Evolutionary conservation across 2,113 vertebrate species (phyloP).

Genomic region (Grammomys dolichurus): DNA sequence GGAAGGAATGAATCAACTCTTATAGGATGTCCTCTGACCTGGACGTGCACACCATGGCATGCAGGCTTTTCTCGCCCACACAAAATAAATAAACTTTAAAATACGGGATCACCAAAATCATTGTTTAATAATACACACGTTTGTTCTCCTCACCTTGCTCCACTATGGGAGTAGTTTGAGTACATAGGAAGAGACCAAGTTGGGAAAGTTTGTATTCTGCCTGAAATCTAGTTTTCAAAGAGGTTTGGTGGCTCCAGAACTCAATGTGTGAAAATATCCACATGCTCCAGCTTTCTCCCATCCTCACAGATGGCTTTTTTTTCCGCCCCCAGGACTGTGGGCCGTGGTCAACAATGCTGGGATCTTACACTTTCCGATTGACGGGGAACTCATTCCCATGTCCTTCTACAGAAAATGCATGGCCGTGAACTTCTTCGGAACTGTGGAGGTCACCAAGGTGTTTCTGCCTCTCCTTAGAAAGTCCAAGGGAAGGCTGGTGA

Average conservation of each 20-base stretch:
- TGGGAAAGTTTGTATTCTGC: neutral
- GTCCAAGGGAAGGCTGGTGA: constrained; percentile 91
- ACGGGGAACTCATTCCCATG: constrained; percentile 90
- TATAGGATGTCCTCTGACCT: neutral
- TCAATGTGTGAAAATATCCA: neutral
- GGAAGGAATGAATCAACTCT: neutral
- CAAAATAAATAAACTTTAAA: neutral
- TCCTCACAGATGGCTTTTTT: neutral
- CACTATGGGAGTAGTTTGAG: neutral
- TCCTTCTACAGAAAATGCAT: constrained; percentile 86
- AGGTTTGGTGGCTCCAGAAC: neutral
- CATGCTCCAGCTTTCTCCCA: accelerated
- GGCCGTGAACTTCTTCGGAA: constrained; percentile 93
- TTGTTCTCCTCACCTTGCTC: too few species aligned
- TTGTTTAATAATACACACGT: neutral
- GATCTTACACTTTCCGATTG: constrained; percentile 83
- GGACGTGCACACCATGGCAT: accelerated
- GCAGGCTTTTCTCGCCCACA: neutral
- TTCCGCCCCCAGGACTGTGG: constrained; percentile 91
- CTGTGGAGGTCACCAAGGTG: constrained; percentile 89
- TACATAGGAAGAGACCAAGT: neutral
- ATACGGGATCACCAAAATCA: neutral
- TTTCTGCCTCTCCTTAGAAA: constrained; percentile 91
- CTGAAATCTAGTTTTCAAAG: neutral
- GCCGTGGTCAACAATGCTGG: constrained; percentile 94